Evolutionary conservation across 53 echinoderm and acorn worm genomes (phyloP).

Genomic region (Temnopleurus reevesii): DNA sequence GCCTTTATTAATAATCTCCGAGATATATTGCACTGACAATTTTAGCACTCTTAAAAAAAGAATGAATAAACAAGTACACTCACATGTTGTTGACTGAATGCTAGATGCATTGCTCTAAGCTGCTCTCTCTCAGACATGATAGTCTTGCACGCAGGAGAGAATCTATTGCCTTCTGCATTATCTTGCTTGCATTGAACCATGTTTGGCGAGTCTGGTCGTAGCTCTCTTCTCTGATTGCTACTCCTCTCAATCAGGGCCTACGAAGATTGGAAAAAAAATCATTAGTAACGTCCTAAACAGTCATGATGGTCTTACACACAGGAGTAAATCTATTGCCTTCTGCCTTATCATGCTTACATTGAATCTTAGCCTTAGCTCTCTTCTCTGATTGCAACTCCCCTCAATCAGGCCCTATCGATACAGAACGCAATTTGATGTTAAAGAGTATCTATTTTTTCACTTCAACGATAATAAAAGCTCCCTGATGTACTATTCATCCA

Average conservation of each 20-base stretch:
- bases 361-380: background rate
- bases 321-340: too few relatives aligned
- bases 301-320: background rate
- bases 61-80: too few relatives aligned
- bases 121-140: slow-evolving; percentile 47
- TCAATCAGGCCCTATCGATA: slow-evolving; percentile 63
- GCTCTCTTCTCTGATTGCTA: slow-evolving; percentile 52
- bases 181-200: slow-evolving; percentile 57
- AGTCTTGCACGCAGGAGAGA: slow-evolving; percentile 64
- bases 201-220: slow-evolving; percentile 8
- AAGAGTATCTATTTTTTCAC: too few relatives aligned
- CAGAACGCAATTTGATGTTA: too few relatives aligned
- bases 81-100: slow-evolving; percentile 36
- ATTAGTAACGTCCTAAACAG: background rate
- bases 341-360: slow-evolving; percentile 55
- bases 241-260: slow-evolving; percentile 65
- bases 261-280: background rate
- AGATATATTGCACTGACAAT: too few relatives aligned
- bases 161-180: slow-evolving; percentile 30
- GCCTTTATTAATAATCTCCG: too few relatives aligned
- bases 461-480: too few relatives aligned
- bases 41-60: too few relatives aligned
- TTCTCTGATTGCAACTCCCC: slow-evolving; percentile 61
- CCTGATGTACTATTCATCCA: too few relatives aligned
- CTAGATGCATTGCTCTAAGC: slow-evolving; percentile 65